Base-by-base conservation (phyloP, 2,888 invertebrate species). In the Smittia sp. region DNA sequence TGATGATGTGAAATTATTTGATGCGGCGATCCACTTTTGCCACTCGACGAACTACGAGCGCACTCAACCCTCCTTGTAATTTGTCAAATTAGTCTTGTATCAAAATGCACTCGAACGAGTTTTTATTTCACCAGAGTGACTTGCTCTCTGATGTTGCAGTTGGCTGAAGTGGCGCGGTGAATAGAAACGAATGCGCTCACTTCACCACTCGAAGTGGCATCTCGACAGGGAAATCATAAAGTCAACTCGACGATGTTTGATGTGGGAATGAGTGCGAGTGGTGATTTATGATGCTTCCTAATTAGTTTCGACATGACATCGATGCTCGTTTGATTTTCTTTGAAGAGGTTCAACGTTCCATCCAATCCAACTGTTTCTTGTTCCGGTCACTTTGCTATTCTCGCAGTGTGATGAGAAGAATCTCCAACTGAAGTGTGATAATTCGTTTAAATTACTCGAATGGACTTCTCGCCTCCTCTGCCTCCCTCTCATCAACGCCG, bases 1-100 rank as follows among this genome's bases (percentile, higher is more conserved):
- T 58, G 58, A 27, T 63, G 63, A 63, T 24, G 27, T 6, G 15
- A 32, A 32, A 70, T 58, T 72, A 54, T 32, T 62, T 72, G 32
- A 15, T 72, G 58, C 38, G 72, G 62, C 52, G 72, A 72, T 72
- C 72, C 72, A 72, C 68, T 69, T 69, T 69, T 62, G 18, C 58
- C 20, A 39, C 72, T 20, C 18, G n/a, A 38, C 11, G 24, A 20
- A 52, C 41, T 4, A 58, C 18, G 20, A 22, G n/a, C 13, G 24
- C 41, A 70, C 58, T 18, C 63, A 72, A 54, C 72, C 68, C 72
- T 72, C 72, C 9, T 72, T 72, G 72, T 72, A 72, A 72, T 72
- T 72, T 72, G 72, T 58, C 72, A 62, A 72, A 72, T 72, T 62
- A 62, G 58, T 72, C 11, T 62, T 62, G 13, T 72, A 70, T 70